Evolutionary conservation across 2,797 vertebrate genomes (phyloP), one percentile per base, ranked within the genome.

Genomic region (Alfaro cultratus): DNA sequence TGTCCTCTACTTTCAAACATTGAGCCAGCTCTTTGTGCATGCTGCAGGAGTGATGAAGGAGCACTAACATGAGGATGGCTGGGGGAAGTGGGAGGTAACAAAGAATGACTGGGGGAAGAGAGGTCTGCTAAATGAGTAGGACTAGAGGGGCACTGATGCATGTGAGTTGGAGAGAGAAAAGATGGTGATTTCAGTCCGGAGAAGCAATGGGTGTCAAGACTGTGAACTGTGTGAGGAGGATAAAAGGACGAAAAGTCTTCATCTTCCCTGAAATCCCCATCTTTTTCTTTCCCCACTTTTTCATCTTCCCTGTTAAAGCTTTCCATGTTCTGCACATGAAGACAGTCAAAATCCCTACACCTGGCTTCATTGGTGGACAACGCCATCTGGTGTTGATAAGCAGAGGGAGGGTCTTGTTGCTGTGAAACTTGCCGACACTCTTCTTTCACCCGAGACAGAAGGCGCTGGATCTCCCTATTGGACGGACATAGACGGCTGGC

Each of bases 391-490:
- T 85, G 91, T 21, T 87, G 90, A 85, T 89, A 86, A 46, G 78
- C 11, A 10, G 91, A 84, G 1, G 90, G 83, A 1, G 85, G 81
- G 46, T 94, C 94, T 75, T 95, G 96, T 76, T 96, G 96, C 41
- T 94, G 95, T 21, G 95, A 92, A 26, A 94, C 93, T 92, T 98
- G 97, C 5, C 95, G 95, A 87, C 97, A 99, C 86, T 99, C 98
- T 71, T 99, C 98, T 81, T 98, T 97, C 81, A 99, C 98, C 23
- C 98, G 92, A 90, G 97, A 88, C 89, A 99, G 95, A 83, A 99
- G 96, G 64, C 98, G 96, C 94, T 98, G 98, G 93, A 99, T 99
- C 95, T 99, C 98, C 31, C 98, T 96, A 94, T 99, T 99, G 92
- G 97, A 97, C 18, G 98, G 98, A 84, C 98, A 99, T 53, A 99